Base-by-base conservation (phyloP, 2,888 invertebrate species). In the Oithona nana region DNA sequence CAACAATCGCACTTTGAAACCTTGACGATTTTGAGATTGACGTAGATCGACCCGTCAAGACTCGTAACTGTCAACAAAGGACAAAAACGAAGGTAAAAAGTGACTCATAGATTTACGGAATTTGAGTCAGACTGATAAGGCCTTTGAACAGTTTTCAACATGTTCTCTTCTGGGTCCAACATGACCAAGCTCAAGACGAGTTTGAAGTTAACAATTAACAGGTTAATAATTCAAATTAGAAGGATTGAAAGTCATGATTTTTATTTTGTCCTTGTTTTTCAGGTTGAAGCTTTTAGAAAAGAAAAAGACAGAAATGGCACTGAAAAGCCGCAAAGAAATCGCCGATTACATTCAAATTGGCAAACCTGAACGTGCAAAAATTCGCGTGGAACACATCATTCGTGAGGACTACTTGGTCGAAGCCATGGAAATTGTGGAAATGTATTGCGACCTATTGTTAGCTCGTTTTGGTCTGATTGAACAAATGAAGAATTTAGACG, bases 361-460 rank as follows among this genome's bases (percentile, higher is more conserved):
- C 63, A 89, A 89, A 67, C 67, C 64, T 63, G 79, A 80, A 66
- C 68, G 79, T 67, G 98, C 97, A 0, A 87, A 90, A 73, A 98
- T 99, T 66, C 80, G 97, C 28, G 98, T 99, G 11, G 98, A 99
- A 75, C 90, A 95, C 69, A 98, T 99, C 64, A 94, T 99, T 69
- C 82, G 98, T 55, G 95, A 97, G 75, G 98, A 99, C 75, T 99
- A 98, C 73, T 80, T 97, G 75, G 95, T 98, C 2, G 98, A 99
- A 75, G 97, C 97, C 1, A 92, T 97, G 87, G 98, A 99, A 77
- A 81, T 98, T 64, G 82, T 98, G 0, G 98, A 99, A 77, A 97
- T 98, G 94, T 98, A 93, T 72, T 97, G 98, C 75, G 98, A 99
- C 75, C 77, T 98, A 60, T 74, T 99, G 54, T 74, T 99, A 61